Conservation (phyloP, 2,113 vertebrate species). For the Dolichallabes microphthalmus region DNA sequence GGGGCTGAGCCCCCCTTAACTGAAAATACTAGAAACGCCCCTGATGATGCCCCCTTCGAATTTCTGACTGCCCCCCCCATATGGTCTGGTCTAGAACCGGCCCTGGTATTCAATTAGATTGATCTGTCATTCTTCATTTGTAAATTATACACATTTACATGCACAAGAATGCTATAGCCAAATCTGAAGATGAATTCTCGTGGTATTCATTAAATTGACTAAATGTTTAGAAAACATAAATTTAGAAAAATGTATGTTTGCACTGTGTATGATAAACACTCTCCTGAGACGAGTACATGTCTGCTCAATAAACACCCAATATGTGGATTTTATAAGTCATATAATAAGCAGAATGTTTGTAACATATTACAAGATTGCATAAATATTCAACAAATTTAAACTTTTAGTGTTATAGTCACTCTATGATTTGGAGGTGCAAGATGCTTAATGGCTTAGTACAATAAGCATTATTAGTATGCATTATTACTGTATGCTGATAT, state of each 20-base stretch:
- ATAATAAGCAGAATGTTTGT: background rate
- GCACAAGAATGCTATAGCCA: background rate
- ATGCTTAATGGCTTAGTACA: no score
- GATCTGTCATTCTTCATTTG: background rate
- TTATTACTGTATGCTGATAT: background rate
- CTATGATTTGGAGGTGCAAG: no score
- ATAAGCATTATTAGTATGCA: no score
- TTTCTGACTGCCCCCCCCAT: no score
- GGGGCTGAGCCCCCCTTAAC: no score
- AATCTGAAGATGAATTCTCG: background rate
- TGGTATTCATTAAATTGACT: background rate
- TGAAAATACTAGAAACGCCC: no score
- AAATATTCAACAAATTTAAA: background rate
- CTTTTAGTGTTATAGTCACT: background rate
- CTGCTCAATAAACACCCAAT: background rate
- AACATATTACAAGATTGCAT: background rate
- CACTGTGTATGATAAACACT: background rate
- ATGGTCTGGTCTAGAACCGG: no score
- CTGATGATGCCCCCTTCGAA: no score
- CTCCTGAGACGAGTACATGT: background rate
- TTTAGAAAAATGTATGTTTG: background rate
- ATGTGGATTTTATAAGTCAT: background rate
- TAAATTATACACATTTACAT: background rate
- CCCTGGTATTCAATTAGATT: background rate
- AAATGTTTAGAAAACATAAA: background rate